Percentiles rank a stretch among this genome's conserved stretches.
Evolutionary conservation across 2,888 invertebrate genomes (phyloP).

Genomic region (Eupithecia exiguata): DNA sequence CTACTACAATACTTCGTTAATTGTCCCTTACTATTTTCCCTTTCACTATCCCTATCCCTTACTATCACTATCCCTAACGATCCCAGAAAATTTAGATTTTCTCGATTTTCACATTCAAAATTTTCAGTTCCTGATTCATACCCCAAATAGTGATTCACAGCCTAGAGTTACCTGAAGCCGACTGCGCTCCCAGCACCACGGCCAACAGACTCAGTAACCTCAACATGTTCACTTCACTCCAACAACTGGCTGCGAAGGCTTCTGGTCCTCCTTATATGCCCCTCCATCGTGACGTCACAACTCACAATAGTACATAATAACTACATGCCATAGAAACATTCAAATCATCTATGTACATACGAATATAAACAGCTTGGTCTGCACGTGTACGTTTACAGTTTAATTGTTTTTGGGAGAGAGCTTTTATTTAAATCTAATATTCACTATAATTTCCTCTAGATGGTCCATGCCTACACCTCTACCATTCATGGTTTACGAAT

Average conservation of each 20-base stretch:
- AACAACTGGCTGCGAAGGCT: slow-evolving; percentile 30
- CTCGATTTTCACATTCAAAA: too few relatives aligned
- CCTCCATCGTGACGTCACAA: slow-evolving; percentile 28
- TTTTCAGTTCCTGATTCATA: not conserved
- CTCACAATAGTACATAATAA: slow-evolving; percentile 17
- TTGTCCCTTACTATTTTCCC: not conserved
- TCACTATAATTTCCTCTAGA: not conserved
- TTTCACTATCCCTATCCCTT: not conserved
- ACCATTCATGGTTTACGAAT: not conserved
- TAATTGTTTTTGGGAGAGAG: not conserved
- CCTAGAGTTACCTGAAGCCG: slow-evolving; percentile 53
- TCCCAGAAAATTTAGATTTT: not conserved
- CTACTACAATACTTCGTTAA: too few relatives aligned
- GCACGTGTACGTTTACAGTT: not conserved
- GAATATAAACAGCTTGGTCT: not conserved
- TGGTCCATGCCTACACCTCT: not conserved
- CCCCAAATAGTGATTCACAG: too few relatives aligned
- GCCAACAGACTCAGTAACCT: slow-evolving; percentile 59
- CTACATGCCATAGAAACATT: slow-evolving; percentile 11
- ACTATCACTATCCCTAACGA: not conserved
- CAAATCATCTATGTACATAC: not conserved
- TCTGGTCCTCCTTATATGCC: slow-evolving; percentile 33
- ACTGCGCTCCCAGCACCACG: slow-evolving; percentile 55
- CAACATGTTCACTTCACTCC: slow-evolving; percentile 47
- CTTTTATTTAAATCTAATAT: not conserved